phyloP scores from a whole-genome alignment of 2,797 vertebrate species.

The Euphonia xanthogaster region DNA sequence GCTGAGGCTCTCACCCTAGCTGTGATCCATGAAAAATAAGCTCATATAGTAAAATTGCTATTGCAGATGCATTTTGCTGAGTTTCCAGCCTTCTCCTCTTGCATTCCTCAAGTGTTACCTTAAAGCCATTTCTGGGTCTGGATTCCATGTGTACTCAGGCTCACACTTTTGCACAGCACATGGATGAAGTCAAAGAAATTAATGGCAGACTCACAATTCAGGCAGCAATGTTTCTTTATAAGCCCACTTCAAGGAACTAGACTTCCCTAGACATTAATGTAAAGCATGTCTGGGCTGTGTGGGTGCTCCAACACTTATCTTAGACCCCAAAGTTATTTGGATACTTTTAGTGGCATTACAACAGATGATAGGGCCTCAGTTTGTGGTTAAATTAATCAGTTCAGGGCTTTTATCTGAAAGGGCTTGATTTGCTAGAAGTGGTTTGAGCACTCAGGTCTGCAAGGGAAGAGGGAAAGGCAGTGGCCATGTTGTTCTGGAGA shows the following conservation, averaged over 20 bases:
- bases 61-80: not conserved
- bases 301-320: not conserved
- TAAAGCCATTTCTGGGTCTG: not conserved
- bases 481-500: not conserved
- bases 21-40: not conserved
- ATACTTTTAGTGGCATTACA: not conserved
- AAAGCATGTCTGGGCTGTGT: not conserved
- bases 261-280: not conserved
- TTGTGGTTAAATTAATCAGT: not conserved
- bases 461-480: not conserved
- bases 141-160: not conserved
- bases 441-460: not conserved
- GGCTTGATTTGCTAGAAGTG: not conserved
- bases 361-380: not conserved
- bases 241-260: not conserved
- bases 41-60: not conserved
- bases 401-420: not conserved
- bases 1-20: not conserved
- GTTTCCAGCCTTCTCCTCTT: not conserved
- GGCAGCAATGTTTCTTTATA: not conserved
- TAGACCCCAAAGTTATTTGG: not conserved
- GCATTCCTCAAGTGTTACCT: not conserved
- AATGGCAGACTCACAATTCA: not conserved
- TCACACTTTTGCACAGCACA: not conserved
- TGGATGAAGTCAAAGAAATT: not conserved